These are phyloP conservation scores for Tangara arthus DNA, from an alignment of 2,797 vertebrate genomes.

Conservation along the genomic window DNA sequence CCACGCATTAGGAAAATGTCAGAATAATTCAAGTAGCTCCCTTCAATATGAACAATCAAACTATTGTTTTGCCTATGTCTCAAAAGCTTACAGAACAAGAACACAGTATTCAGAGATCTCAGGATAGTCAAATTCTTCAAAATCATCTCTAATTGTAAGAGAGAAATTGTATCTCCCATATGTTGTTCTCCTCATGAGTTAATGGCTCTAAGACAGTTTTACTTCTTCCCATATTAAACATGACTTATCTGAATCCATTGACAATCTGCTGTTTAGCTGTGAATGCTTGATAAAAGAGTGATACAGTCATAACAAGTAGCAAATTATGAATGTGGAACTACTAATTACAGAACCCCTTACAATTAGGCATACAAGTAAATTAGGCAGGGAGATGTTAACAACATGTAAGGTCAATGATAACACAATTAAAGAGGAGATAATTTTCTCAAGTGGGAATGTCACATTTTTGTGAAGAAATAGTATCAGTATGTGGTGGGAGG, in stretches of 20 bases:
- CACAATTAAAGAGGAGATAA: conserved; percentile 76
- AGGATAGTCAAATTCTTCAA: conserved; percentile 59
- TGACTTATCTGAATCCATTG: conserved; percentile 73
- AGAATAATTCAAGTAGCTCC: conserved; percentile 23
- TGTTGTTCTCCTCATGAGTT: conserved; percentile 71
- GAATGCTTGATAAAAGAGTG: conserved; percentile 73
- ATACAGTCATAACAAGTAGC: conserved; percentile 72
- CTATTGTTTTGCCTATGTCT: conserved; percentile 38
- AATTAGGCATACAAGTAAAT: conserved; percentile 80
- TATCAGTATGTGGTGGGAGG: not conserved
- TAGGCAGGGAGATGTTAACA: conserved; percentile 78
- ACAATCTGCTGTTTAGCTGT: conserved; percentile 77
- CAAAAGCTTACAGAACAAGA: conserved; percentile 36
- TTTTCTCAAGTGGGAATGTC: conserved; percentile 68
- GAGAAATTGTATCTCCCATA: conserved; percentile 67
- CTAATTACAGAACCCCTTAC: conserved; percentile 77
- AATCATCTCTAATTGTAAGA: conserved; percentile 66
- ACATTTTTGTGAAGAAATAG: conserved; percentile 56
- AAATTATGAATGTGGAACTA: conserved; percentile 75
- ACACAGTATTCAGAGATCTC: conserved; percentile 48
- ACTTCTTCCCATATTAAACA: conserved; percentile 69
- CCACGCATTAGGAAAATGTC: not conserved
- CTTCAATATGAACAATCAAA: conserved; percentile 47
- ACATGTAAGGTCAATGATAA: conserved; percentile 79
- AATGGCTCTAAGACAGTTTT: conserved; percentile 69